A percentile compares a stretch with the other conserved stretches of the same genome.
Evolutionary conservation across 2,888 invertebrate genomes (phyloP).

Genomic region (Ichneumon xanthorius): DNA sequence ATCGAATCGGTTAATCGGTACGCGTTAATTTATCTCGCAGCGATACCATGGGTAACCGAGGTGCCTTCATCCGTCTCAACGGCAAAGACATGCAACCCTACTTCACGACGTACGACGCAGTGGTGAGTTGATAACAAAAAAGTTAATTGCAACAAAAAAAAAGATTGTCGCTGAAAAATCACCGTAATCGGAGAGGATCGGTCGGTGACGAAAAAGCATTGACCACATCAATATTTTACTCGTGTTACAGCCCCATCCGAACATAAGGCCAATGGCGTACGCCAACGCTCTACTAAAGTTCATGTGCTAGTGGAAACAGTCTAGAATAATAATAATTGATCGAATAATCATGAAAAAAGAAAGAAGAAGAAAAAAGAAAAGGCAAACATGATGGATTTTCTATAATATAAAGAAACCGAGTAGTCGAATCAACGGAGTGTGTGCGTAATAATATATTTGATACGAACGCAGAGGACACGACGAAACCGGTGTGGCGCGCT

Average conservation of each 20-base stretch:
- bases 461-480: slow-evolving; percentile 75
- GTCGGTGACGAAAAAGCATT: slow-evolving; percentile 19
- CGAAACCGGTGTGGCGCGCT: slow-evolving; percentile 42
- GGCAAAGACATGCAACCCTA: slow-evolving; percentile 96
- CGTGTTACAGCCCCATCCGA: slow-evolving; percentile 95
- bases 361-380: slow-evolving; percentile 74
- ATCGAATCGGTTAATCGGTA: neutral
- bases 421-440: slow-evolving; percentile 80
- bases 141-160: neutral
- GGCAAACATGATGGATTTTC: slow-evolving; percentile 73
- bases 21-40: slow-evolving; percentile 85
- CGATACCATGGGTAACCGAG: slow-evolving; percentile 99
- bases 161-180: slow-evolving; percentile 2
- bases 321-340: slow-evolving; percentile 71
- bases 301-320: slow-evolving; percentile 87
- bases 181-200: neutral
- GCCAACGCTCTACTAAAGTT: slow-evolving; percentile 94
- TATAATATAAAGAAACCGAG: slow-evolving; percentile 50
- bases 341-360: slow-evolving; percentile 64
- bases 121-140: slow-evolving; percentile 88
- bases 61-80: slow-evolving; percentile 97
- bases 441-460: slow-evolving; percentile 81
- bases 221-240: slow-evolving; percentile 67
- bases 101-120: slow-evolving; percentile 96
- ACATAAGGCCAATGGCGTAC: slow-evolving; percentile 99